These are phyloP conservation scores for Balearica regulorum DNA, from an alignment of 2,797 vertebrate species.

Conservation along the genomic window DNA sequence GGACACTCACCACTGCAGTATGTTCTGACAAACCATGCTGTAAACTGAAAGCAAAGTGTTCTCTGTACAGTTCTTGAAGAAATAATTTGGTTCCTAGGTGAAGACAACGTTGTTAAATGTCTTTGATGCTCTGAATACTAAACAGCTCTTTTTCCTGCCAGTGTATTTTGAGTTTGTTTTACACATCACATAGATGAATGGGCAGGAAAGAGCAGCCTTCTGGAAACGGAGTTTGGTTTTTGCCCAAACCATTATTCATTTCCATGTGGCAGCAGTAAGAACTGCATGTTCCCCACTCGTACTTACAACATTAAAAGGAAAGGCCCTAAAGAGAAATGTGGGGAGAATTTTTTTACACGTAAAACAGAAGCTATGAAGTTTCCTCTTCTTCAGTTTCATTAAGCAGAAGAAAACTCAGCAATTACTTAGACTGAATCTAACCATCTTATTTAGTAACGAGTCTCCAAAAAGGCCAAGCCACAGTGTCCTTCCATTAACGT, in stretches of 20 bases:
- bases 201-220: slow-evolving; percentile 45
- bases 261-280: neutral
- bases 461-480: neutral
- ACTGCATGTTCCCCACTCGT: neutral
- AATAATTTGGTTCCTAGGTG: slow-evolving; percentile 57
- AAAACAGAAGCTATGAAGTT: neutral
- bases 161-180: slow-evolving; percentile 28
- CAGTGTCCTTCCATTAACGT: neutral
- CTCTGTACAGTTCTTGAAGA: slow-evolving; percentile 45
- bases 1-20: slow-evolving; percentile 7
- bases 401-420: neutral
- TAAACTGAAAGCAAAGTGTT: slow-evolving; percentile 53
- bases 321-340: neutral
- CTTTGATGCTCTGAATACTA: slow-evolving; percentile 55
- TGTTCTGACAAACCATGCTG: neutral
- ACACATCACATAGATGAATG: slow-evolving; percentile 38
- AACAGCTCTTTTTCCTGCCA: slow-evolving; percentile 21
- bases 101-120: slow-evolving; percentile 50
- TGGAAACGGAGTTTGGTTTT: slow-evolving; percentile 52
- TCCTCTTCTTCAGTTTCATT: neutral
- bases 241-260: slow-evolving; percentile 51
- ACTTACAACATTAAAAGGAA: neutral
- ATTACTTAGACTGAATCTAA: neutral
- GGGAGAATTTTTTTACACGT: neutral
- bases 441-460: neutral